These are phyloP conservation scores for Remorina albescens DNA, from an alignment of 2,797 vertebrate species.

Conservation along the genomic window DNA sequence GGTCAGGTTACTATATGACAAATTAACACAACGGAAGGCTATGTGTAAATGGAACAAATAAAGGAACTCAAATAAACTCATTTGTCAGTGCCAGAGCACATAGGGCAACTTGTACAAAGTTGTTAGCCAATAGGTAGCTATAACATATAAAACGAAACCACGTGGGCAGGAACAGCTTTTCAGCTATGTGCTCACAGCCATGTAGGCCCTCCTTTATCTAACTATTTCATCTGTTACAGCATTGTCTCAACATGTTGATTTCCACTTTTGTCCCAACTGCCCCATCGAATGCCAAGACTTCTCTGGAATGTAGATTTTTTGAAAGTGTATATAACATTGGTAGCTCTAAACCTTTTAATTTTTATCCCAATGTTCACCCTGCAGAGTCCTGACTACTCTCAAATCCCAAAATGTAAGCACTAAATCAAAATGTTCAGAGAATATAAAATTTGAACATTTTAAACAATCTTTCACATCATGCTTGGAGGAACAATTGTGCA, in stretches of 20 bases:
- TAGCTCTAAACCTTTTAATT: background rate
- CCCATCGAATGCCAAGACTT: no score
- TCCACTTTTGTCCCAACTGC: conserved; percentile 7
- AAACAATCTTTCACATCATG: background rate
- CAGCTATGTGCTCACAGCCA: conserved; percentile 73
- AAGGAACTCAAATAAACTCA: conserved; percentile 18
- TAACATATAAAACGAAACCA: conserved; percentile 57
- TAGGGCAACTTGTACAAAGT: conserved; percentile 27
- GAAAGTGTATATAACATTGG: background rate
- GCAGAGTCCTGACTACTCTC: background rate
- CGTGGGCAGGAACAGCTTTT: conserved; percentile 34
- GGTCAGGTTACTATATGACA: conserved; percentile 34
- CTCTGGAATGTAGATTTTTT: background rate
- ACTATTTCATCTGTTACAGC: background rate
- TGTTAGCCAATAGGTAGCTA: conserved; percentile 32
- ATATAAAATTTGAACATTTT: background rate
- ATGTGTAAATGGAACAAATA: no score
- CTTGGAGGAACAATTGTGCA: no score
- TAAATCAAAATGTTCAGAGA: conserved; percentile 1
- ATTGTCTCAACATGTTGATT: conserved; percentile 2
- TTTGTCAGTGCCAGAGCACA: conserved; percentile 12
- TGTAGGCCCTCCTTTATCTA: conserved; percentile 32
- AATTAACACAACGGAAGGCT: conserved; percentile 12
- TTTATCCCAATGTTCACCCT: background rate
- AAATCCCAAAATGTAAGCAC: background rate